Evolutionary conservation across 1,140 invertebrate species (phyloP).

Genomic region (Anthonomus grandis): DNA sequence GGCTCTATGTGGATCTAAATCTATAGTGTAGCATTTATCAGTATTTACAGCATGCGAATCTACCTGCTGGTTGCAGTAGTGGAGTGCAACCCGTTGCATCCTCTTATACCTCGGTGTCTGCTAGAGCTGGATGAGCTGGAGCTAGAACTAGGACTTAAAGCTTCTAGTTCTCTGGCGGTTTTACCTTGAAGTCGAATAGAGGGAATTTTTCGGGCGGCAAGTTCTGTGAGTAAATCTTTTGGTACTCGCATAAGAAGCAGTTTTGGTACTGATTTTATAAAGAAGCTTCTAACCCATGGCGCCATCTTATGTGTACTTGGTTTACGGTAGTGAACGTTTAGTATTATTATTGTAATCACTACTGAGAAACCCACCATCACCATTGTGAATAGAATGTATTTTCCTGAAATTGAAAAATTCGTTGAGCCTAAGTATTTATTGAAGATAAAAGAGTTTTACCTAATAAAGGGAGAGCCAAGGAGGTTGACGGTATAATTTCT

Average conservation of each 20-base stretch:
- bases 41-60: neutral
- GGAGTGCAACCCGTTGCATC: conserved; percentile 75
- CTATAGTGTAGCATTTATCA: no score
- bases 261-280: conserved; percentile 81
- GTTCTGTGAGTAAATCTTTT: conserved; percentile 72
- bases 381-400: conserved; percentile 99
- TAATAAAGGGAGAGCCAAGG: conserved; percentile 90
- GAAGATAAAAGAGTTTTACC: conserved; percentile 51
- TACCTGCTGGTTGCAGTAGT: conserved; percentile 68
- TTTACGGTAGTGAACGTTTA: conserved; percentile 99
- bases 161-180: conserved; percentile 55
- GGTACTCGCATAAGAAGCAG: conserved; percentile 82
- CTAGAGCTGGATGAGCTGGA: conserved; percentile 57
- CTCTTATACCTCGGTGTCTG: conserved; percentile 51
- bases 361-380: conserved; percentile 94
- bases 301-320: conserved; percentile 97
- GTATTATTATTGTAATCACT: conserved; percentile 93
- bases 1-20: no score
- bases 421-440: neutral
- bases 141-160: conserved; percentile 73
- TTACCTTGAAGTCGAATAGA: conserved; percentile 52
- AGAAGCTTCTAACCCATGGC: conserved; percentile 84
- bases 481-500: conserved; percentile 98
- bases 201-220: conserved; percentile 73
- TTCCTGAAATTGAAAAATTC: conserved; percentile 46